Base-by-base conservation (phyloP, 2,113 vertebrate genomes). In the Callopanchax toddi region DNA sequence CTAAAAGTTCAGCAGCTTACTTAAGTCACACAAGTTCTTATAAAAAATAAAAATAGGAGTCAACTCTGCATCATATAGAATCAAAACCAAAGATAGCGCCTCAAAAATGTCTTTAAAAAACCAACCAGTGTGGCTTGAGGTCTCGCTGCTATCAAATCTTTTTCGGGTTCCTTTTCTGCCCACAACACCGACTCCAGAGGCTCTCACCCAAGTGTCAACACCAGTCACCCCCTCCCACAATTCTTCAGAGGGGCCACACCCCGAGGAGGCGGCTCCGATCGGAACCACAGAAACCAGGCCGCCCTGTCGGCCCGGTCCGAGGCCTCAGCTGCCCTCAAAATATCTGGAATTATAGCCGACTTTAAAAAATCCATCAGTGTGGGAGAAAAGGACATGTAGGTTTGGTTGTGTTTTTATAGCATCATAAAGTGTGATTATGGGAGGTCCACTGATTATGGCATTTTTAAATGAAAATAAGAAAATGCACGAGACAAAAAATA, bases 171-270 rank as follows among this genome's bases (percentile, higher is more conserved):
- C 60, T 68, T 32, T 70, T 79, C 63, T 62, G 53, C 67, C 78
- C 73, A 56, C 71, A 76, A 83, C 74, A 83, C 55, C 73, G 71
- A 60, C 68, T 71, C 66, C 60, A 66, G 54, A 76, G 53, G 77
- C 60, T 78, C 78, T 26, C 78, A 71, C 80, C 82, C 80, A 81
- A 68, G 80, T 77, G 84, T 83, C 73, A 71, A 74, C 49, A 67
- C 67, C 61, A 37, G 44, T 74, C 79, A 68, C 64, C 72, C 76
- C 43, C 73, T 56, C 60, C 62, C 51, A 61, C 53, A 59, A 78
- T 79, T 67, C 81, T 78, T 78, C 25, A 48, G 64, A 34, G 46
- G 32, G 59, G 77, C 69, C 82, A 68, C 89, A 69, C 86, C 86
- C 84, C 64, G 46, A 44, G 32, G 53, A 55, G 44, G 44, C 73